Percentiles rank a stretch among this genome's conserved stretches.
phyloP scores from a whole-genome alignment of 2,113 vertebrate species.

The Thamnophis sirtalis region DNA sequence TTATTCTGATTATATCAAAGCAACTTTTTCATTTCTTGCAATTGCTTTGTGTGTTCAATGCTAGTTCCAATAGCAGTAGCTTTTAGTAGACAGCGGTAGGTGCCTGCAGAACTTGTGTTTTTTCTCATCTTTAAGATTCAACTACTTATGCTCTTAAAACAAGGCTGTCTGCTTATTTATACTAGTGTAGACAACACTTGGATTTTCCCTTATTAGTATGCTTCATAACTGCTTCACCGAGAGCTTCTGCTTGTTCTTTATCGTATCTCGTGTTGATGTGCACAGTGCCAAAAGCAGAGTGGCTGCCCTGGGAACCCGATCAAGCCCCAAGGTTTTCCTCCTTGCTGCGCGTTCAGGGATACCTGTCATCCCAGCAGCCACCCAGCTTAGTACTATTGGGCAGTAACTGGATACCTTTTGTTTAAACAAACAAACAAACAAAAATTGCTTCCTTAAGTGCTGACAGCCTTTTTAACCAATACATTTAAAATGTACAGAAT shows the following conservation, averaged over 20 bases:
- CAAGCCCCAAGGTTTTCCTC: slow-evolving; percentile 65
- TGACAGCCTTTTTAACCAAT: slow-evolving; percentile 99
- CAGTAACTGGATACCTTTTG: slow-evolving; percentile 90
- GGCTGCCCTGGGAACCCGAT: slow-evolving; percentile 67
- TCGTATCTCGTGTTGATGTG: slow-evolving; percentile 99
- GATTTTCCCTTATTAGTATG: slow-evolving; percentile 96
- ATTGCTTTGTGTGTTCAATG: slow-evolving; percentile 99
- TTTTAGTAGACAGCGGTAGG: slow-evolving; percentile 99
- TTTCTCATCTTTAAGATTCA: slow-evolving; percentile 95
- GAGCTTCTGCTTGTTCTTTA: slow-evolving; percentile 99
- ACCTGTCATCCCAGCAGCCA: slow-evolving; percentile 77
- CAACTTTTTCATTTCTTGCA: slow-evolving; percentile 98
- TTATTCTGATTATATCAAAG: slow-evolving; percentile 99
- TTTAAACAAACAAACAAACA: slow-evolving; percentile 83
- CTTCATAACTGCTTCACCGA: slow-evolving; percentile 98
- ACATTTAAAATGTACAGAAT: slow-evolving; percentile 99
- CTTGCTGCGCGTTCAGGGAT: slow-evolving; percentile 72
- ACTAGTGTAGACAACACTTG: slow-evolving; percentile 90
- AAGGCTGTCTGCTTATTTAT: slow-evolving; percentile 92
- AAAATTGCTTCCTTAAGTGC: slow-evolving; percentile 98
- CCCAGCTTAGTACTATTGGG: slow-evolving; percentile 83
- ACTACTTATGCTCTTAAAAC: slow-evolving; percentile 92
- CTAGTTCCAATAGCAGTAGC: slow-evolving; percentile 99
- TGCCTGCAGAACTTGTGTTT: slow-evolving; percentile 97
- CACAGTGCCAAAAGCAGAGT: slow-evolving; percentile 93